Percentiles rank a stretch among this genome's conserved stretches.
phyloP scores from a whole-genome alignment of 1,140 invertebrate species.

The Pachypeltis micranthus region DNA sequence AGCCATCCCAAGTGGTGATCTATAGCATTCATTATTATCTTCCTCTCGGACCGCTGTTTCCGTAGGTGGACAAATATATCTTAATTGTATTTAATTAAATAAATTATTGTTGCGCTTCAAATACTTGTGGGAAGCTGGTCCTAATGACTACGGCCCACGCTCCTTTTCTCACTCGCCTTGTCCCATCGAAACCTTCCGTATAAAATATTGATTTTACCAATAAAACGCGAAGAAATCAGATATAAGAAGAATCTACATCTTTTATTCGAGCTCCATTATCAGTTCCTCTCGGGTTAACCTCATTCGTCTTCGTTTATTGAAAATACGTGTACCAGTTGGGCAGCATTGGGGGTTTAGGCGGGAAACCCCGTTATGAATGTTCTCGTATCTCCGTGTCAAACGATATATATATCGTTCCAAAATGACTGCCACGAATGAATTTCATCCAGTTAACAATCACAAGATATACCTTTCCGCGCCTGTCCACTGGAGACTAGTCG shows the following conservation, averaged over 20 bases:
- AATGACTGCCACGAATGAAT: too few relatives aligned
- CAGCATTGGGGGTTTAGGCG: too few relatives aligned
- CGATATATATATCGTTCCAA: too few relatives aligned
- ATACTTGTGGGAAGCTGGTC: conserved; percentile 2
- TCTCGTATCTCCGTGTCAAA: too few relatives aligned
- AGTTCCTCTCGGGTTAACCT: background rate
- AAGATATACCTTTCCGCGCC: too few relatives aligned
- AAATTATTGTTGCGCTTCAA: conserved; percentile 12
- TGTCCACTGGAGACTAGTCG: too few relatives aligned
- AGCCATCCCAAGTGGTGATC: conserved; percentile 5
- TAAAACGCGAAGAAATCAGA: too few relatives aligned
- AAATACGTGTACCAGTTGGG: background rate
- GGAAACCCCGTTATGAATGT: conserved; percentile 4
- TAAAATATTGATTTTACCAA: too few relatives aligned
- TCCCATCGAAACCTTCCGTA: too few relatives aligned
- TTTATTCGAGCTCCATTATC: too few relatives aligned
- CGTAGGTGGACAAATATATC: conserved; percentile 15
- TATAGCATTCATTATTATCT: conserved; percentile 8
- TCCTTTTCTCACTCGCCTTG: background rate
- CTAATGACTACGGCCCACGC: conserved; percentile 10
- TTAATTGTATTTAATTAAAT: conserved; percentile 17
- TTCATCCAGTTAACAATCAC: too few relatives aligned
- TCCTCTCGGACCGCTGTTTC: background rate
- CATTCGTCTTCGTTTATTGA: background rate
- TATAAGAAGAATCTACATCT: too few relatives aligned